A percentile compares a stretch with the other conserved stretches of the same genome.
Evolutionary conservation across 2,113 vertebrate genomes (phyloP).

Genomic region (Pyxicephalus adspersus): DNA sequence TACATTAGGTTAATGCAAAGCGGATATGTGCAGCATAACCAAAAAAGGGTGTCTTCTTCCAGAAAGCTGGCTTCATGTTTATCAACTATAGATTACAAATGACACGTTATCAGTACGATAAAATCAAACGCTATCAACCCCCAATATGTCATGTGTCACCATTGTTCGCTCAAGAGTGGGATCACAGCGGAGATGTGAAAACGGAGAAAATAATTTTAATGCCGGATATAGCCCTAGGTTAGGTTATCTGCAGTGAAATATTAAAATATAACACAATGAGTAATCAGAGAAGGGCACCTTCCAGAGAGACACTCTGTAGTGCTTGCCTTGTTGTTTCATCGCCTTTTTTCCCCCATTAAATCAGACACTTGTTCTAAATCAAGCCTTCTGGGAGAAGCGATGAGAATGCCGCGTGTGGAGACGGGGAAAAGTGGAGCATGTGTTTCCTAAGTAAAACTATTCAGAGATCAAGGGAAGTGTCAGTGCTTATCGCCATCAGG

Average conservation of each 20-base stretch:
- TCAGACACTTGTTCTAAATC: slow-evolving; percentile 83
- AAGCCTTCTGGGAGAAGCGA: slow-evolving; percentile 77
- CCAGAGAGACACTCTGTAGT: slow-evolving; percentile 63
- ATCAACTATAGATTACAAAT: slow-evolving; percentile 46
- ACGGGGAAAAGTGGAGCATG: slow-evolving; percentile 67
- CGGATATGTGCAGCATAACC: neutral
- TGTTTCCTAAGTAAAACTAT: slow-evolving; percentile 68
- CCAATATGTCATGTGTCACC: slow-evolving; percentile 13
- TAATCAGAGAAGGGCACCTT: slow-evolving; percentile 70
- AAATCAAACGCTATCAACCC: slow-evolving; percentile 48
- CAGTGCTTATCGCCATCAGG: slow-evolving; percentile 75
- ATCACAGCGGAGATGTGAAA: slow-evolving; percentile 13
- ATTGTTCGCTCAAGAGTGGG: neutral
- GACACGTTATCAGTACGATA: slow-evolving; percentile 24
- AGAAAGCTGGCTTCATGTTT: neutral
- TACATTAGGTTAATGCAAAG: slow-evolving; percentile 34
- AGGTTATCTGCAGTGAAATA: slow-evolving; percentile 67
- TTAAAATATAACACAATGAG: slow-evolving; percentile 62
- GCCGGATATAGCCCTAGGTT: slow-evolving; percentile 60
- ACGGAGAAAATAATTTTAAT: slow-evolving; percentile 57
- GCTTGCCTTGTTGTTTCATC: slow-evolving; percentile 77
- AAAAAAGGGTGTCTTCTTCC: slow-evolving; percentile 9
- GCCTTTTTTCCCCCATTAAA: slow-evolving; percentile 80
- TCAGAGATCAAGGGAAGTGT: slow-evolving; percentile 78
- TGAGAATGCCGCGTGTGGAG: slow-evolving; percentile 68